Conservation (phyloP, 2,888 invertebrate species). For the Fragum fragum region DNA sequence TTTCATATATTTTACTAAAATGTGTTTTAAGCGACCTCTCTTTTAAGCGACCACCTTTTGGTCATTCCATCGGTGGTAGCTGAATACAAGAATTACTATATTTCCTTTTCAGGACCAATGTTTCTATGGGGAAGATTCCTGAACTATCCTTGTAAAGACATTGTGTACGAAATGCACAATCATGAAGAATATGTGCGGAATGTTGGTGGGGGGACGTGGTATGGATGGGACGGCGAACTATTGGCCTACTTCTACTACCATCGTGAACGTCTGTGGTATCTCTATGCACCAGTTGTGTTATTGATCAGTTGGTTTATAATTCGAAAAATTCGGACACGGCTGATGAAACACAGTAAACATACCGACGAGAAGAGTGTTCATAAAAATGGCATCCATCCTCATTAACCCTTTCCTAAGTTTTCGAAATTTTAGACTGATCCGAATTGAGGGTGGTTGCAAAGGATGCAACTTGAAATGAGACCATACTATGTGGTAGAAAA, state of each 20-base stretch:
- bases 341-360: background rate
- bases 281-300: background rate
- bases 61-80: no score
- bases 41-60: no score
- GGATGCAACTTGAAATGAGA: no score
- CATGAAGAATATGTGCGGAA: conserved; percentile 28
- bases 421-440: no score
- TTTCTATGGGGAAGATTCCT: conserved; percentile 41
- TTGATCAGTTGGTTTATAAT: background rate
- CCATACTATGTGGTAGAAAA: no score
- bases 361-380: background rate
- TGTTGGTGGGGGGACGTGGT: conserved; percentile 36
- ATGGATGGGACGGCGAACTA: conserved; percentile 29
- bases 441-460: no score
- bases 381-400: background rate
- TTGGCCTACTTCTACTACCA: conserved; percentile 4
- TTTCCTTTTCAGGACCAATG: conserved; percentile 30
- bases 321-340: background rate
- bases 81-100: no score
- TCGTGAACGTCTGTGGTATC: conserved; percentile 5
- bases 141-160: conserved; percentile 28
- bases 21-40: no score
- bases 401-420: background rate
- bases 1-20: no score
- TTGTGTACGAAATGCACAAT: conserved; percentile 19